A percentile compares a stretch with the other conserved stretches of the same genome.
Evolutionary conservation across 2,797 vertebrate species (phyloP).

Genomic region (Menidia menidia): DNA sequence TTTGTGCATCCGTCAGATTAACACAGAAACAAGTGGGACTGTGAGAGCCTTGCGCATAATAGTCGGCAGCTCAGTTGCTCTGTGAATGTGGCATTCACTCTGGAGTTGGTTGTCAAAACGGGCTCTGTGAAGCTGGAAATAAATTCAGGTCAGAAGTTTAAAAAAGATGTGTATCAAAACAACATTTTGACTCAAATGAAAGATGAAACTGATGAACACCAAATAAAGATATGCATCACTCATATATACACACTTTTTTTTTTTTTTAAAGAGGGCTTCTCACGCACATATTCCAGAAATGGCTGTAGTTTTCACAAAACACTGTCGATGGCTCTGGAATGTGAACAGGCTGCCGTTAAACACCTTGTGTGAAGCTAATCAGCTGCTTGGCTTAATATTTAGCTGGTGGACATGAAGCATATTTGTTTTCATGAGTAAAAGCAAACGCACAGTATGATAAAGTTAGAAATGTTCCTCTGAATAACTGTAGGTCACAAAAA

Average conservation of each 20-base stretch:
- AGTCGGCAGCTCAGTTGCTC: constrained; percentile 30
- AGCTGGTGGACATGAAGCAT: not conserved
- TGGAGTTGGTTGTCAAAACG: constrained; percentile 17
- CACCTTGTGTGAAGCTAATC: not conserved
- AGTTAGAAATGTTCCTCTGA: not conserved
- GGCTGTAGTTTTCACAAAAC: not conserved
- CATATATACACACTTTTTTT: not conserved
- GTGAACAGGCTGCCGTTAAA: not conserved
- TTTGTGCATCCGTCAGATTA: constrained; percentile 16
- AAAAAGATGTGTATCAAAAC: constrained; percentile 22
- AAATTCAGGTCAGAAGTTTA: constrained; percentile 23
- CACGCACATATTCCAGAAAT: too few species aligned
- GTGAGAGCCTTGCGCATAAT: constrained; percentile 11
- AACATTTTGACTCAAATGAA: constrained; percentile 20
- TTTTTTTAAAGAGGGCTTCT: not conserved
- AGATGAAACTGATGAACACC: constrained; percentile 7
- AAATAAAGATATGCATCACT: too few species aligned
- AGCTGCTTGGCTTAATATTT: constrained; percentile 1
- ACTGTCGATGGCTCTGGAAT: not conserved
- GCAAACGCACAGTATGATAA: not conserved
- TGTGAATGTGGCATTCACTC: constrained; percentile 2
- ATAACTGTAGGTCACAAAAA: constrained; percentile 3
- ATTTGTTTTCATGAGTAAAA: not conserved
- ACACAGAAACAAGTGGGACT: constrained; percentile 15
- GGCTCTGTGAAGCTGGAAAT: constrained; percentile 15